These are phyloP conservation scores for Mongoloraphidia duomilia DNA, from an alignment of 2,888 invertebrate species.

Conservation along the genomic window DNA sequence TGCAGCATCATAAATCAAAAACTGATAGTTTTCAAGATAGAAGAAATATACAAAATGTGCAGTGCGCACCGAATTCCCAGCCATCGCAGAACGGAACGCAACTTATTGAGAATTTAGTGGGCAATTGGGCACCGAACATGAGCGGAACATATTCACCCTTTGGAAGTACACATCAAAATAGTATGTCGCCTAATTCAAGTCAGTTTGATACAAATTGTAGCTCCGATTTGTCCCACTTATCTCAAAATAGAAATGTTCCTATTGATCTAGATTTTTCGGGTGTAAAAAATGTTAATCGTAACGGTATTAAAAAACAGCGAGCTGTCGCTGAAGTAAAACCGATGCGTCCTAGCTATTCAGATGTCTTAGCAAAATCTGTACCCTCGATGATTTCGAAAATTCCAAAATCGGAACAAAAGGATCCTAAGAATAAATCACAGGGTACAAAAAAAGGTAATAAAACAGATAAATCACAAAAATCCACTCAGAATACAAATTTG, in stretches of 20 bases:
- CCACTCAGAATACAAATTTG: slow-evolving; percentile 19
- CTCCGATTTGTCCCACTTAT: too few relatives aligned
- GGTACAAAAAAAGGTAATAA: slow-evolving; percentile 29
- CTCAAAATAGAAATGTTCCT: too few relatives aligned
- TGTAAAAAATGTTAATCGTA: neutral
- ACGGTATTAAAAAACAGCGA: slow-evolving; percentile 39
- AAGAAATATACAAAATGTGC: slow-evolving; percentile 6
- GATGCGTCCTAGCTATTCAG: slow-evolving; percentile 75
- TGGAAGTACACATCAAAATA: slow-evolving; percentile 37
- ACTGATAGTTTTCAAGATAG: neutral
- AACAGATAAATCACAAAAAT: slow-evolving; percentile 26
- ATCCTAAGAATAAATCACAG: slow-evolving; percentile 28
- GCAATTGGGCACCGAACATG: slow-evolving; percentile 57
- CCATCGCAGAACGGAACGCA: slow-evolving; percentile 21
- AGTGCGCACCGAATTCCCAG: neutral
- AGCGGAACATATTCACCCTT: slow-evolving; percentile 62
- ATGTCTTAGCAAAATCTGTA: slow-evolving; percentile 58
- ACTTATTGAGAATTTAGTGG: slow-evolving; percentile 54
- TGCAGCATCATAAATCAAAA: slow-evolving; percentile 2
- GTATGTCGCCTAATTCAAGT: slow-evolving; percentile 6
- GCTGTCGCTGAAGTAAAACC: slow-evolving; percentile 77
- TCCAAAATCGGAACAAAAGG: slow-evolving; percentile 26
- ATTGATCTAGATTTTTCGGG: neutral
- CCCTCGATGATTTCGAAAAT: slow-evolving; percentile 25
- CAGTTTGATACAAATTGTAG: too few relatives aligned